These are phyloP conservation scores for Odobenus rosmarus DNA, from an alignment of 2,113 vertebrate species.

Conservation along the genomic window DNA sequence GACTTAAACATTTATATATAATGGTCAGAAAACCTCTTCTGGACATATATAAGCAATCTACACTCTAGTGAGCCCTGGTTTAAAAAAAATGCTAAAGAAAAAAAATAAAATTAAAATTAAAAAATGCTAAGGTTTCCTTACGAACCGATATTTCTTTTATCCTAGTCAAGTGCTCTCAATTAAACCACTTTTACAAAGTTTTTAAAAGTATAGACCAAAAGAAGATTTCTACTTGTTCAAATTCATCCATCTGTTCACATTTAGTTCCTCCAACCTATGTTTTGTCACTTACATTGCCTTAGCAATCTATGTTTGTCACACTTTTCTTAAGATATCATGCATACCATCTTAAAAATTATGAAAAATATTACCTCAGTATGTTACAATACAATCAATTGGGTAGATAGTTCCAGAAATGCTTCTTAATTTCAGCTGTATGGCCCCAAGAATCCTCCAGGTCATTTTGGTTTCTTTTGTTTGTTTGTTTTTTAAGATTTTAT, in stretches of 20 bases:
- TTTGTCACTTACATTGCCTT: background rate
- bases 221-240: background rate
- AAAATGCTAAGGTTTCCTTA: background rate
- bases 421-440: background rate
- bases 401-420: background rate
- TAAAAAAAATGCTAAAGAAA: background rate
- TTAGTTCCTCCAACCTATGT: background rate
- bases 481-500: no score
- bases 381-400: background rate
- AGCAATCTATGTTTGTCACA: background rate
- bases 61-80: background rate
- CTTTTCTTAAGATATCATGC: background rate
- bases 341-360: background rate
- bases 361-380: background rate
- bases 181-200: background rate
- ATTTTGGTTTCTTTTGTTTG: background rate
- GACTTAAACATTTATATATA: background rate
- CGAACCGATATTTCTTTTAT: background rate
- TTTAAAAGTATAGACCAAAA: background rate
- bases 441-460: background rate
- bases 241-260: background rate
- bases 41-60: background rate
- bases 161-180: background rate
- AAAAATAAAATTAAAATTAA: background rate
- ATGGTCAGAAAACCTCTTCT: background rate